Evolutionary conservation across 2,113 vertebrate genomes (phyloP), one percentile per base, ranked within the genome.

Genomic region (Vidua chalybeata): DNA sequence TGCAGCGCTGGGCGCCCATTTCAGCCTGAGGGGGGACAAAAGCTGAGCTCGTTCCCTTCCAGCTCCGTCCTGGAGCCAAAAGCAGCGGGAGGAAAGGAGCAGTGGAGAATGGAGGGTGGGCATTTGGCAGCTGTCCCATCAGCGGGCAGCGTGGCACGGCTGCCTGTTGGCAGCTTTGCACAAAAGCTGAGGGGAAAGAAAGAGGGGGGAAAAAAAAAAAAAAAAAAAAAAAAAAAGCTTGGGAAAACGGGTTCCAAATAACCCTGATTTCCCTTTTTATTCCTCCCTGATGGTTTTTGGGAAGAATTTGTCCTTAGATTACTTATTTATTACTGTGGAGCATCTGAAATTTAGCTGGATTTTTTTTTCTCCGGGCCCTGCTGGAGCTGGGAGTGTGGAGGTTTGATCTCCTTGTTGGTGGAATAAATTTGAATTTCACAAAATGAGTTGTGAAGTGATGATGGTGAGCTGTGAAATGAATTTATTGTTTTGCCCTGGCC

Each of bases 21-120:
- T 54, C 46, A 46, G 22, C 73, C 52, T 13, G 16, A 83, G n/a
- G 35, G 39, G 33, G 24, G 37, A 35, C 8, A n/a, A 52, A 83
- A 35, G 0, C 28, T 15, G 90, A 93, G 75, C 75, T 86, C 55
- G 17, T 77, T 81, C 30, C 31, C 24, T 66, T 26, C 12, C 20
- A 37, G n/a, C 20, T 4, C 31, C 33, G 15, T 54, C 56, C 46
- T 51, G n/a, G 6, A 37, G 90, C 84, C 62, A 72, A 23, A 10
- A 68, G 3, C 6, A 6, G 45, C 35, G 33, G 41, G 77, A 23
- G 43, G 77, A 49, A 93, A 96, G 94, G 56, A 83, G 93, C 89
- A 48, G 31, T 4, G 28, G 67, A 91, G 87, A 76, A 62, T 37
- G 82, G 87, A 79, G 94, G 94, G 93, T 26, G 82, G 95, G 63